phyloP scores from a whole-genome alignment of 2,888 invertebrate genomes.

The Ptycholaimellus sp. region DNA sequence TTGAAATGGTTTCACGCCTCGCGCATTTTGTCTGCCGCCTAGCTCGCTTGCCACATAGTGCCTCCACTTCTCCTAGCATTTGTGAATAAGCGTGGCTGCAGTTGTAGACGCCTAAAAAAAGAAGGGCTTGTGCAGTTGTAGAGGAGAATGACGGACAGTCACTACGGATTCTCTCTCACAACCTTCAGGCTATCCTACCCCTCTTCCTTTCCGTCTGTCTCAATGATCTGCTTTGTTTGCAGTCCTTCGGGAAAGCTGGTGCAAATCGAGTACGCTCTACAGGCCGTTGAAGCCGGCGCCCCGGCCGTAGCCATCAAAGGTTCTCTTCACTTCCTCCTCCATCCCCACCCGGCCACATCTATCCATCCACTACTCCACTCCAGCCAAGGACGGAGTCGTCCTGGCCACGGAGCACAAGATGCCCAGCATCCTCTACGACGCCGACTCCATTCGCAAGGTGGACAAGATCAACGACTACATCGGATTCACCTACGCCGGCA shows the following conservation, averaged over 20 bases:
- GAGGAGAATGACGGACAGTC: too few relatives aligned
- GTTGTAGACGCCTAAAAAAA: too few relatives aligned
- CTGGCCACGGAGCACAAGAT: slow-evolving; percentile 95
- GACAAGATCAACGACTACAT: slow-evolving; percentile 81
- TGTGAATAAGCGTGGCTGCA: too few relatives aligned
- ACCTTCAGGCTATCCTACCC: too few relatives aligned
- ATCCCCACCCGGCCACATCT: too few relatives aligned
- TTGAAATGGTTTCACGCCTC: too few relatives aligned
- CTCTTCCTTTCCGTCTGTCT: not conserved
- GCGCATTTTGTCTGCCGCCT: too few relatives aligned
- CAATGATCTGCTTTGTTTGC: not conserved
- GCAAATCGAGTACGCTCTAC: slow-evolving; percentile 96
- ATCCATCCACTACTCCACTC: too few relatives aligned
- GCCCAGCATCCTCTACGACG: slow-evolving; percentile 85
- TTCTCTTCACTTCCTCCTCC: slow-evolving; percentile 27
- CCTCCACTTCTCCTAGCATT: too few relatives aligned
- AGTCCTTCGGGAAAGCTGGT: slow-evolving; percentile 97
- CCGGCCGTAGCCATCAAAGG: slow-evolving; percentile 96
- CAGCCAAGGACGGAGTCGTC: slow-evolving; percentile 89
- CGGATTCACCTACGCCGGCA: slow-evolving; percentile 83
- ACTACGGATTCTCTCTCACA: too few relatives aligned
- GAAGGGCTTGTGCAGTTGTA: too few relatives aligned
- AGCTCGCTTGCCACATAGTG: too few relatives aligned
- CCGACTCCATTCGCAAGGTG: slow-evolving; percentile 82
- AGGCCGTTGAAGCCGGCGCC: slow-evolving; percentile 90